Evolutionary conservation across 2,888 invertebrate species (phyloP).

Genomic region (Empis stercorea): DNA sequence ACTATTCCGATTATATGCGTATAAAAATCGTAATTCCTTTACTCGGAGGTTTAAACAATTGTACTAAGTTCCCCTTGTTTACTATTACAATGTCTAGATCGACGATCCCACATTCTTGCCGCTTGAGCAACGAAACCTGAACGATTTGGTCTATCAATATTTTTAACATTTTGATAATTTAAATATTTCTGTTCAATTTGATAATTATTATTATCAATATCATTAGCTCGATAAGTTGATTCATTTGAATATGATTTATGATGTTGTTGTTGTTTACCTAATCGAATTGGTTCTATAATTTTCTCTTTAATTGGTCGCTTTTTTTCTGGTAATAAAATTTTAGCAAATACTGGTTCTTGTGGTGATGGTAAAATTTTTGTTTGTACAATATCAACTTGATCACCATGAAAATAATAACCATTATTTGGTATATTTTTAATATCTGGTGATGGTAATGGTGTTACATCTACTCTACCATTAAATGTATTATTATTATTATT

Average conservation of each 20-base stretch:
- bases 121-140: slow-evolving; percentile 14
- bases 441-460: slow-evolving; percentile 9
- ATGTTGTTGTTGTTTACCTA: background rate
- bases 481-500: background rate
- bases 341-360: slow-evolving; percentile 14
- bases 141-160: slow-evolving; percentile 8
- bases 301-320: slow-evolving; percentile 5
- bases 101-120: slow-evolving; percentile 14
- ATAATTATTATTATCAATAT: background rate
- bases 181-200: background rate
- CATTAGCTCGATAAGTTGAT: background rate
- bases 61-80: slow-evolving; percentile 5
- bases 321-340: slow-evolving; percentile 13
- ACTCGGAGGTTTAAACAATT: slow-evolving; percentile 5
- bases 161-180: slow-evolving; percentile 6
- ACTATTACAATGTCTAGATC: background rate
- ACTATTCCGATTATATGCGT: too few relatives aligned
- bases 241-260: slow-evolving; percentile 1
- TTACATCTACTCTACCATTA: background rate
- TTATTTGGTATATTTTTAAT: slow-evolving; percentile 7
- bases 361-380: slow-evolving; percentile 11
- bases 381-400: slow-evolving; percentile 14
- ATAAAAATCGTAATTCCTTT: too few relatives aligned
- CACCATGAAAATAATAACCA: slow-evolving; percentile 12
- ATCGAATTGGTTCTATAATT: slow-evolving; percentile 3